Conservation (phyloP, 1,140 invertebrate species). For the Anoplolepis gracilipes region DNA sequence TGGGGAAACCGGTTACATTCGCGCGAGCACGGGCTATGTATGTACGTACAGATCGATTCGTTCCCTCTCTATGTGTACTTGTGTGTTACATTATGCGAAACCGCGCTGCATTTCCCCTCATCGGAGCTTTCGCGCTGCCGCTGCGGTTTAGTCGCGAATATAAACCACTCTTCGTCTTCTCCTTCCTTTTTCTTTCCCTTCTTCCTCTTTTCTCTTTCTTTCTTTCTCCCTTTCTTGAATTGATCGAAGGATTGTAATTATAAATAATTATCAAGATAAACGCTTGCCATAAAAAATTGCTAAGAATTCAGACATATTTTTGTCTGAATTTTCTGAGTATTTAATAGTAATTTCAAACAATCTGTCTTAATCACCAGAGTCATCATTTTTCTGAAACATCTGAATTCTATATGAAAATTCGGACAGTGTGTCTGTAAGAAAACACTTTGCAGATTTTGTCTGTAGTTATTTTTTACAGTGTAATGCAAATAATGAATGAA, state of each 20-base stretch:
- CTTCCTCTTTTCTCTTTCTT: neutral
- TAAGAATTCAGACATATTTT: too few species aligned
- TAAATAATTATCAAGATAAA: neutral
- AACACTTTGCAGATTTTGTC: too few species aligned
- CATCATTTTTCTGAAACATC: too few species aligned
- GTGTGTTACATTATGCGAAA: constrained; percentile 75
- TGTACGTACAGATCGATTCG: constrained; percentile 80
- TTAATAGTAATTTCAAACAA: too few species aligned
- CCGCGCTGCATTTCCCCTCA: constrained; percentile 63
- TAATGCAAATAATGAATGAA: too few species aligned
- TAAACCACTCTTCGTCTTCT: neutral
- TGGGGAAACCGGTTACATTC: constrained; percentile 85
- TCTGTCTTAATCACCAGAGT: too few species aligned
- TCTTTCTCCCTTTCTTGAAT: neutral
- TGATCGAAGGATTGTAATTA: neutral
- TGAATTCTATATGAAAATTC: too few species aligned
- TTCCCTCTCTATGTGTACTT: constrained; percentile 76
- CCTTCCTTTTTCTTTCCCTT: neutral
- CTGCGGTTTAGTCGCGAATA: constrained; percentile 47
- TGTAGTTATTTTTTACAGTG: too few species aligned
- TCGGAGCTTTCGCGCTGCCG: constrained; percentile 62
- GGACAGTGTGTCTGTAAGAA: too few species aligned
- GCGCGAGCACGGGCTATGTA: constrained; percentile 58
- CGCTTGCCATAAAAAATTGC: too few species aligned
- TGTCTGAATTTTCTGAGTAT: too few species aligned